Base-by-base conservation (phyloP, 2,888 invertebrate genomes). In the Leuctra nigra region DNA sequence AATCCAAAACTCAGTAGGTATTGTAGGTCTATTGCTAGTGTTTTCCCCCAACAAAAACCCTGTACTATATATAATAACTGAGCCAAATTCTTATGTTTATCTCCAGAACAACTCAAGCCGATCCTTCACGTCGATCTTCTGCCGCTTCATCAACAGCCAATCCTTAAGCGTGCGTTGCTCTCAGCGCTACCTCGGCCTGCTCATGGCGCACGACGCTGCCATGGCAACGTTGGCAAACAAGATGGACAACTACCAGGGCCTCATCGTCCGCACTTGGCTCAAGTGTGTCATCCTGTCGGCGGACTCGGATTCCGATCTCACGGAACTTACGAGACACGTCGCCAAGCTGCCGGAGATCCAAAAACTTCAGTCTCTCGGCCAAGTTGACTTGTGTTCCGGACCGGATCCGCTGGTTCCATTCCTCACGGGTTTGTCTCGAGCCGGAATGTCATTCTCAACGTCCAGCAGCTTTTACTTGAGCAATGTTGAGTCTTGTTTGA, bases 231-330 rank as follows among this genome's bases (percentile, higher is more conserved):
- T 50, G 36, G 22, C 11, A 20, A 35, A 7, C 20, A 2, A 18
- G 20, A 50, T 50, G 50, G 50, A 50, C 1, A 50, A 50, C 50
- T 50, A 33, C 18, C 50, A 50, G 22, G 35, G 35, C 4, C 20
- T 50, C 3, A 9, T 50, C 11, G 20, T 50, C 4, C n/a, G 50
- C 33, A n/a, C 50, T 9, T 50, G 50, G 50, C 22, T 50, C 13
- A 14, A 20, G 20, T 50, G 50, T 13, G 29, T 50, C 11, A 35
- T 50, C 6, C 22, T 50, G 23, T 50, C 50, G n/a, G 33, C 22
- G 2, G 36, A 50, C 11, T 33, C 16, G 3, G 20, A 16, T 22
- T 22, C 16, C 11, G 18, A 35, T 35, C 11, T 33, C 16, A 35
- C 50, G 9, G 9, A 33, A 2, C 20, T 50, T 16, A 35, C 50